A percentile compares a stretch with the other conserved stretches of the same genome.
phyloP scores from a whole-genome alignment of 2,113 vertebrate species.

The Caloenas nicobarica region DNA sequence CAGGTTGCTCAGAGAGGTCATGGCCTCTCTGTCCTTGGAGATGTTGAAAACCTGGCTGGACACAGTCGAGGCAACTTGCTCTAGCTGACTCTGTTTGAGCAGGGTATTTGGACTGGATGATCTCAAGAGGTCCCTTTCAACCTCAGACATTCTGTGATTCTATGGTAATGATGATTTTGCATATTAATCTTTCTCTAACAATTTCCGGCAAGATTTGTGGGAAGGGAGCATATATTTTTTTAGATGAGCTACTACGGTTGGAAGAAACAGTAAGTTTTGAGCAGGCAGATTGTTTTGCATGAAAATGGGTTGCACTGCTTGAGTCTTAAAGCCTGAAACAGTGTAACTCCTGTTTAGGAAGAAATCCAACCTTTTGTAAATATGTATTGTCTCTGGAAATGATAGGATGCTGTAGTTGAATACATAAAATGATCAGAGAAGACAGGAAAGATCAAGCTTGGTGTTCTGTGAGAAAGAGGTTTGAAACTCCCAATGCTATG shows the following conservation, averaged over 20 bases:
- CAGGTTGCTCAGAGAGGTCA: not conserved
- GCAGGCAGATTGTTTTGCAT: not conserved
- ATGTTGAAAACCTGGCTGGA: not conserved
- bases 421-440: not conserved
- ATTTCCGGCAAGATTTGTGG: not conserved
- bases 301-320: not conserved
- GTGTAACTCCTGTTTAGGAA: not conserved
- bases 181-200: not conserved
- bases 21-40: not conserved
- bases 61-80: not conserved
- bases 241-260: not conserved
- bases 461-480: not conserved
- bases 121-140: not conserved
- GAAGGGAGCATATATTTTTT: not conserved
- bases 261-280: not conserved
- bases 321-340: not conserved
- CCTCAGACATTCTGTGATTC: not conserved
- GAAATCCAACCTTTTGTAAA: not conserved
- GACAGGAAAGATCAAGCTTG: not conserved
- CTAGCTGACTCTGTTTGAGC: not conserved
- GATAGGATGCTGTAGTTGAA: not conserved
- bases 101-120: not conserved
- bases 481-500: not conserved
- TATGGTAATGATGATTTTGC: not conserved
- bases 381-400: not conserved